phyloP scores from a whole-genome alignment of 2,888 invertebrate genomes.

The Abrostola tripartita region DNA sequence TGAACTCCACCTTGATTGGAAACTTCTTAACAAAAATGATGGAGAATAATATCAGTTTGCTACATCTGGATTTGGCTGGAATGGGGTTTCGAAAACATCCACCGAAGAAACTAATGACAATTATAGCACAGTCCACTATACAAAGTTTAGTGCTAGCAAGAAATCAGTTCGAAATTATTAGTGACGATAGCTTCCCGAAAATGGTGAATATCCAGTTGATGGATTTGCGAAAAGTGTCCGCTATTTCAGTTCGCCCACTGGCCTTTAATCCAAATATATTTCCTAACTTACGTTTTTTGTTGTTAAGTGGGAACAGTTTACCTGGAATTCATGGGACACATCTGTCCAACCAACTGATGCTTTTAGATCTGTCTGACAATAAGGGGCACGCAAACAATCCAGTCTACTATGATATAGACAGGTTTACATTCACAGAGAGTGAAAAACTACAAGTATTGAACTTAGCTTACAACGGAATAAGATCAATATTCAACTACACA shows the following conservation, averaged over 20 bases:
- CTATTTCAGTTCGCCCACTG: slow-evolving; percentile 79
- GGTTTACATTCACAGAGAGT: slow-evolving; percentile 84
- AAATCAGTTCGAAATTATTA: slow-evolving; percentile 88
- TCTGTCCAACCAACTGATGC: slow-evolving; percentile 79
- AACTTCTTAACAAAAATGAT: slow-evolving; percentile 76
- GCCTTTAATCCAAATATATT: slow-evolving; percentile 82
- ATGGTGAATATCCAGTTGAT: slow-evolving; percentile 87
- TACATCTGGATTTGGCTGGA: slow-evolving; percentile 83
- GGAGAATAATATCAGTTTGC: slow-evolving; percentile 75
- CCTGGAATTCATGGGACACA: slow-evolving; percentile 85
- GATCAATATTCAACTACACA: slow-evolving; percentile 82
- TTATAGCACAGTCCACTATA: slow-evolving; percentile 85
- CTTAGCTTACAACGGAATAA: slow-evolving; percentile 86
- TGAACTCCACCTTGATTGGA: slow-evolving; percentile 79
- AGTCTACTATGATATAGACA: slow-evolving; percentile 84
- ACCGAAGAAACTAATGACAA: slow-evolving; percentile 80
- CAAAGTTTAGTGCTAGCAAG: slow-evolving; percentile 81
- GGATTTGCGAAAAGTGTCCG: slow-evolving; percentile 86
- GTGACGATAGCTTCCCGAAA: slow-evolving; percentile 83
- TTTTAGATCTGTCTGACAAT: slow-evolving; percentile 86
- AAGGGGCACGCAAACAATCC: slow-evolving; percentile 78
- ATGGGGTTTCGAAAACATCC: slow-evolving; percentile 86
- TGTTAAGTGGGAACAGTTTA: slow-evolving; percentile 86
- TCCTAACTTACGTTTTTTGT: slow-evolving; percentile 84
- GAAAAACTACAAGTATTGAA: slow-evolving; percentile 83